These are phyloP conservation scores for Adela reaumurella DNA, from an alignment of 2,888 invertebrate species.

Conservation along the genomic window DNA sequence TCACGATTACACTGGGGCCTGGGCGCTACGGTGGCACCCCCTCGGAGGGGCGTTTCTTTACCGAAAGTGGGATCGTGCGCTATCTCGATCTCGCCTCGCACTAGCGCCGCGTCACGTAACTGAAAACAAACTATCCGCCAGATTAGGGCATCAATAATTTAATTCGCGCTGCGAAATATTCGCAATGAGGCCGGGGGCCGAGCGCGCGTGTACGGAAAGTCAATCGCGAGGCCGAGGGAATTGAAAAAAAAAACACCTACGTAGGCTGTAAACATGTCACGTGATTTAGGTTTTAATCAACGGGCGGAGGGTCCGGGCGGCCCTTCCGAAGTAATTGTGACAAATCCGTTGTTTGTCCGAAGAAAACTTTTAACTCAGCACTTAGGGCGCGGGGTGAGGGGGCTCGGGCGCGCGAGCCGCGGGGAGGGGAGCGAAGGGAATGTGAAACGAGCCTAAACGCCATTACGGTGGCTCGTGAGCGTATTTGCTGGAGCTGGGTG, in stretches of 20 bases:
- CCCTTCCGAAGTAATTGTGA: conserved; percentile 48
- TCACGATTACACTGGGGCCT: too few relatives aligned
- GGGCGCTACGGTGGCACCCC: too few relatives aligned
- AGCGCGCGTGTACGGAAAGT: conserved; percentile 47
- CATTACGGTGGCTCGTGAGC: conserved; percentile 20
- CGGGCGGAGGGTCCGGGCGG: conserved; percentile 48
- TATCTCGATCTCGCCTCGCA: background rate
- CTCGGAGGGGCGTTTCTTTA: background rate
- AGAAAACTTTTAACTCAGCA: conserved; percentile 50
- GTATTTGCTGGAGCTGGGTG: conserved; percentile 41
- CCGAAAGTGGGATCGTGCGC: background rate
- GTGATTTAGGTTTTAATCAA: conserved; percentile 59
- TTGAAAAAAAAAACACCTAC: conserved; percentile 55
- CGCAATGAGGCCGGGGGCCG: conserved; percentile 24
- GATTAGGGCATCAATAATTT: conserved; percentile 53
- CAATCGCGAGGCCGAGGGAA: conserved; percentile 51
- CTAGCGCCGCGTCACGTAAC: background rate
- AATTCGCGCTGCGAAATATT: conserved; percentile 54
- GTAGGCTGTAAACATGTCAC: conserved; percentile 56
- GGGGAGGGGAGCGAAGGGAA: background rate
- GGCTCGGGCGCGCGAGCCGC: too few relatives aligned
- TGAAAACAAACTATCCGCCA: conserved; percentile 14
- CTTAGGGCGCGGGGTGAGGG: conserved; percentile 19
- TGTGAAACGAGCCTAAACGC: background rate
- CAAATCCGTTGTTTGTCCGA: conserved; percentile 58